Percentiles rank a stretch among this genome's conserved stretches.
Evolutionary conservation across 2,888 invertebrate species (phyloP).

Genomic region (Caenorhabditis sp.): DNA sequence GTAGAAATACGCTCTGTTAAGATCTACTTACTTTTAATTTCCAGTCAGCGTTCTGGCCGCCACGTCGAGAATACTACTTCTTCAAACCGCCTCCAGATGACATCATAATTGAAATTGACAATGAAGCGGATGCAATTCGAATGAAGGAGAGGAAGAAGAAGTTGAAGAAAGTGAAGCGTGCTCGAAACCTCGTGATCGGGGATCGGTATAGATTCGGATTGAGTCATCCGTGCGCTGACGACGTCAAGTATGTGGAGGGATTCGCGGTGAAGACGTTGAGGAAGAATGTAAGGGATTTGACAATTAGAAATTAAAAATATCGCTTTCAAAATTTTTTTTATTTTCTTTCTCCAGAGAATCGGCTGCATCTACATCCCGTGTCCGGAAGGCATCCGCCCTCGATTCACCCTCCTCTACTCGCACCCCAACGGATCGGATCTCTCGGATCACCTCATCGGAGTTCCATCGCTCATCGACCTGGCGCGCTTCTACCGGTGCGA

Average conservation of each 20-base stretch:
- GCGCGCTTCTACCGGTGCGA: slow-evolving; percentile 72
- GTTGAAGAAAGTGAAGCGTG: slow-evolving; percentile 47
- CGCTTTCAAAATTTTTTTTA: not conserved
- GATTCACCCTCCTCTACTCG: slow-evolving; percentile 74
- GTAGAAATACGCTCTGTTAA: not conserved
- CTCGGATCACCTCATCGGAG: slow-evolving; percentile 72
- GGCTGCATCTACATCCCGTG: slow-evolving; percentile 66
- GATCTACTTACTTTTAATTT: not conserved
- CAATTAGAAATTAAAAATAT: too few relatives aligned
- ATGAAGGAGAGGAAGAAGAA: slow-evolving; percentile 38
- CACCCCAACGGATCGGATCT: slow-evolving; percentile 77
- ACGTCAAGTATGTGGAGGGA: slow-evolving; percentile 63
- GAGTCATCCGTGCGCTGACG: slow-evolving; percentile 68
- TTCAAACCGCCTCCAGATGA: slow-evolving; percentile 59
- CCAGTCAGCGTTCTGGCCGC: slow-evolving; percentile 77
- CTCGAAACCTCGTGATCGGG: slow-evolving; percentile 22
- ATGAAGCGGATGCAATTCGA: slow-evolving; percentile 18
- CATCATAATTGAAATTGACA: slow-evolving; percentile 16
- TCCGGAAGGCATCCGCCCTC: slow-evolving; percentile 39
- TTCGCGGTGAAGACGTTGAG: slow-evolving; percentile 64
- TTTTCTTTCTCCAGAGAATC: slow-evolving; percentile 61
- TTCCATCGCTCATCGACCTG: slow-evolving; percentile 66
- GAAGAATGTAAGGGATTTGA: slow-evolving; percentile 49
- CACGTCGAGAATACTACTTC: slow-evolving; percentile 74
- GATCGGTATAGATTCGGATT: slow-evolving; percentile 63